These are phyloP conservation scores for Zoanthus sociatus DNA, from an alignment of 92 coral and sea anemone species.

Conservation along the genomic window DNA sequence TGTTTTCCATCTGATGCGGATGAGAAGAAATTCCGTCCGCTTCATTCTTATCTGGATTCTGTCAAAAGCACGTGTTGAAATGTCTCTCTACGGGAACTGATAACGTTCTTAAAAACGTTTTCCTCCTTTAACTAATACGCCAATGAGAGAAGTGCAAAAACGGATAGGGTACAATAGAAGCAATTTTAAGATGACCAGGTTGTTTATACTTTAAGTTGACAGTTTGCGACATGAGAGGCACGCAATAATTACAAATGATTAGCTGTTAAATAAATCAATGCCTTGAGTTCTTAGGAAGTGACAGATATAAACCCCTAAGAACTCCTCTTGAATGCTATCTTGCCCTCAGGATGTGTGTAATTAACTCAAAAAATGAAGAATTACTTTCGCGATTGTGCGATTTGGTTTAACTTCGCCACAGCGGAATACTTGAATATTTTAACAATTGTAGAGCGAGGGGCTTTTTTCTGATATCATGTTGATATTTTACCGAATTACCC, in stretches of 20 bases:
- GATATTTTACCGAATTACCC: constrained; percentile 23
- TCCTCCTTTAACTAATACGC: constrained; percentile 40
- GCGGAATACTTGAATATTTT: constrained; percentile 33
- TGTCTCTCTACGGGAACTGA: constrained; percentile 37
- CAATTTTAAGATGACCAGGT: constrained; percentile 89
- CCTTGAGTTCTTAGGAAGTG: constrained; percentile 1
- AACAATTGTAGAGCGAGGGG: constrained; percentile 19
- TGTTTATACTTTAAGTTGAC: constrained; percentile 91
- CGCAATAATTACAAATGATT: constrained; percentile 70
- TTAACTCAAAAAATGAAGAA: constrained; percentile 5
- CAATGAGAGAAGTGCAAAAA: constrained; percentile 40
- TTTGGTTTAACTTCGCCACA: constrained; percentile 11
- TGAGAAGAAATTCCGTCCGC: neutral
- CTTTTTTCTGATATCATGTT: constrained; percentile 28
- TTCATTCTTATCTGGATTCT: constrained; percentile 46
- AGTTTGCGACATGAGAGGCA: constrained; percentile 80
- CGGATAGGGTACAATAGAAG: constrained; percentile 76
- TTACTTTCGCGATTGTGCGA: constrained; percentile 24
- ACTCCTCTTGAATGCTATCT: neutral
- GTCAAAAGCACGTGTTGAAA: constrained; percentile 49
- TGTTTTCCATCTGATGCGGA: constrained; percentile 21
- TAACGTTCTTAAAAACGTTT: constrained; percentile 46
- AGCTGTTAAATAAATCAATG: constrained; percentile 32
- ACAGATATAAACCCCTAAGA: neutral
- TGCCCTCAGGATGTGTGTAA: neutral